Percentiles rank a stretch among this genome's conserved stretches.
Conservation (phyloP, 1,140 invertebrate species). For the Apis cerana region DNA sequence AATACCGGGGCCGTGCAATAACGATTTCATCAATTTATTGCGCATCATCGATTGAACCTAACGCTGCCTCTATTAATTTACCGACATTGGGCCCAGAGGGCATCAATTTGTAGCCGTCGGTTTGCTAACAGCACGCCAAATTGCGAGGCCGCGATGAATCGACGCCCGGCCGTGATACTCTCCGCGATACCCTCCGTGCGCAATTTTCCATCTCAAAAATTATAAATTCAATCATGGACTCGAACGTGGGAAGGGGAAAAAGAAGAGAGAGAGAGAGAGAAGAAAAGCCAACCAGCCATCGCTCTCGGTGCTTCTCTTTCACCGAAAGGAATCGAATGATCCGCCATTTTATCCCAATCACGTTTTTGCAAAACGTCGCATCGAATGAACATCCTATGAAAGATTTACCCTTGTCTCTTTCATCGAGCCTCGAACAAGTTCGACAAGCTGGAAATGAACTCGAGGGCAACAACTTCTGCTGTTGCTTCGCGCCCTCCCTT, state of each 20-base stretch:
- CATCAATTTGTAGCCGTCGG: constrained; percentile 65
- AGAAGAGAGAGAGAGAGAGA: too few relatives aligned
- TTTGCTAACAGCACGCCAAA: constrained; percentile 62
- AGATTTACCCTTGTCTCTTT: not conserved
- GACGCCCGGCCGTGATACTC: constrained; percentile 39
- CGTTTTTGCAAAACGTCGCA: not conserved
- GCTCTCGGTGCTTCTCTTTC: not conserved
- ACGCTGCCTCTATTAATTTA: constrained; percentile 64
- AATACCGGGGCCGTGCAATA: constrained; percentile 57
- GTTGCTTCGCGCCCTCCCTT: not conserved
- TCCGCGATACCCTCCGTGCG: not conserved
- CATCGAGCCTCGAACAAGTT: not conserved
- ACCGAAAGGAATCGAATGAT: not conserved
- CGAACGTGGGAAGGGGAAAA: not conserved
- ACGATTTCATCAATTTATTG: constrained; percentile 68
- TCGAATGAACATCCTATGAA: not conserved
- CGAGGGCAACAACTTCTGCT: not conserved
- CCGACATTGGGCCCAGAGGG: constrained; percentile 61
- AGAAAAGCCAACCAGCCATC: not conserved
- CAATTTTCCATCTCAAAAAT: constrained; percentile 53
- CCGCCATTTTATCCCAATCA: constrained; percentile 5
- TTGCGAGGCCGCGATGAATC: constrained; percentile 60
- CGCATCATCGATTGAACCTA: constrained; percentile 62
- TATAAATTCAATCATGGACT: constrained; percentile 14
- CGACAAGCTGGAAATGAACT: not conserved